phyloP scores from a whole-genome alignment of 2,797 vertebrate species.

The Prunella strophiata region DNA sequence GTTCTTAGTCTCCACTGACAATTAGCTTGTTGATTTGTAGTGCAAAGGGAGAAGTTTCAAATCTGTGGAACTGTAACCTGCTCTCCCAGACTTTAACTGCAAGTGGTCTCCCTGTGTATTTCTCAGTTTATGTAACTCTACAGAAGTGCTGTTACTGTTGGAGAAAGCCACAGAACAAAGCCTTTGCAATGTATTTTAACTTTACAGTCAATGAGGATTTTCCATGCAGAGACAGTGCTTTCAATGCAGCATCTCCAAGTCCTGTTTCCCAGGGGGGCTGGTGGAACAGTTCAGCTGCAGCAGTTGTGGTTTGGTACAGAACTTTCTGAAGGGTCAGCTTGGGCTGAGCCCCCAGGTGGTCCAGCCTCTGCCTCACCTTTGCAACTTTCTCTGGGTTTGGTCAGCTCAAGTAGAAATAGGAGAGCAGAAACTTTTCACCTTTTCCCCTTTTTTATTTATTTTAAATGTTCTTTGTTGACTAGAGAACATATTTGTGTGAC shows the following conservation, averaged over 20 bases:
- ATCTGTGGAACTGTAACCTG: not conserved
- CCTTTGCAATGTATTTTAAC: not conserved
- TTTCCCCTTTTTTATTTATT: too few relatives aligned
- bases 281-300: not conserved
- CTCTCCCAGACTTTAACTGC: not conserved
- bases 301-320: not conserved
- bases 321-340: too few relatives aligned
- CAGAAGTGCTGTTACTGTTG: fast-evolving
- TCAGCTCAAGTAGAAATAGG: not conserved
- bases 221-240: too few relatives aligned
- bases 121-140: not conserved
- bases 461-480: not conserved
- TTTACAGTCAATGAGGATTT: not conserved
- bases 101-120: not conserved
- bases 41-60: too few relatives aligned
- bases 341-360: not conserved
- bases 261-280: not conserved
- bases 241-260: not conserved
- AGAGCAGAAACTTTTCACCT: not conserved
- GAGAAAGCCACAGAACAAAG: not conserved
- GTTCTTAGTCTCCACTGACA: too few relatives aligned
- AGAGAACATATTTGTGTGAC: not conserved
- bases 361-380: not conserved
- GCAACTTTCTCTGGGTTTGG: not conserved
- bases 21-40: too few relatives aligned